Base-by-base conservation (phyloP, 2,888 invertebrate genomes). In the Sympetrum striolatum region DNA sequence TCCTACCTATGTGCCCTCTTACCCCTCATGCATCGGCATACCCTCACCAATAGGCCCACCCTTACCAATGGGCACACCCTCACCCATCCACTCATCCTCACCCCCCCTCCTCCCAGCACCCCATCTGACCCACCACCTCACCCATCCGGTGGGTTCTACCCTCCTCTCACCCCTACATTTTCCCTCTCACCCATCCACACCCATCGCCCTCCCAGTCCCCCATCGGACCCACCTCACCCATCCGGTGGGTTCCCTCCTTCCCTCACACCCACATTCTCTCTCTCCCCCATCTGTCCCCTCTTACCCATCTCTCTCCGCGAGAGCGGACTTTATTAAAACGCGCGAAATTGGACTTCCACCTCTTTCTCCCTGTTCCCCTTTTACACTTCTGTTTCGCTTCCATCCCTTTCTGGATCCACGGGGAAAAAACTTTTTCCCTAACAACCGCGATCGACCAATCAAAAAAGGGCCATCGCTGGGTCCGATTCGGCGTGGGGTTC, bases 321-420 rank as follows among this genome's bases (percentile, higher is more conserved):
- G 60, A 86, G 86, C 86, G 86, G 86, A 86, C 86, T 86, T 86
- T 86, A 86, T 86, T 86, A 86, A 86, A 86, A 86, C 86, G 86
- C 86, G 58, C 86, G 60, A 86, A 86, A 86, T 86, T 86, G 86
- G 86, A 86, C 86, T 86, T 86, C 86, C 86, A 86, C 86, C 86
- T 48, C 86, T 60, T 48, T 10, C 82, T 35, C 35, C 53, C 25
- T 37, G 5, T 10, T 25, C 53, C 60, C 37, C 86, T 64, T 86
- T 35, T 58, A n/a, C 37, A 60, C 35, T 53, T 58, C 31, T 53
- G 37, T 86, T 37, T 53, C 48, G 15, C 12, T 18, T 53, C 53
- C 53, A 18, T 18, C 18, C 53, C 53, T 53, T 53, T 53, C 53
- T 18, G 53, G 18, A 53, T 18, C 18, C 53, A 18, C 53, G 58